phyloP scores from a whole-genome alignment of 1,140 invertebrate genomes.

The Sycophaga agraensis region DNA sequence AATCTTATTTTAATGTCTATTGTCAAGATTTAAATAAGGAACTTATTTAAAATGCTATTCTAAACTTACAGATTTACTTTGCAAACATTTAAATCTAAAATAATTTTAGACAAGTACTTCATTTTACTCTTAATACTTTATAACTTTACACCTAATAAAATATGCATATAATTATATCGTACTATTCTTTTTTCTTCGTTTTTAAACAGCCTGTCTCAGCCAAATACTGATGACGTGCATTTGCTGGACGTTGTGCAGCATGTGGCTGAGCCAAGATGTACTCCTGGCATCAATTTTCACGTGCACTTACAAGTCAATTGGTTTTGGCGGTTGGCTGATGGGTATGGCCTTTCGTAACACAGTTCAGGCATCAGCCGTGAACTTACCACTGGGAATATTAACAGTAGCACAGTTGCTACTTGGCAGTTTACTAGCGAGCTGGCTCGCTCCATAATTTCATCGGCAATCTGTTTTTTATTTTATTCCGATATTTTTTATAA shows the following conservation, averaged over 20 bases:
- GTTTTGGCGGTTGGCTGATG: slow-evolving; percentile 50
- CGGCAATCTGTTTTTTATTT: too few species aligned
- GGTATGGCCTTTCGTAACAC: slow-evolving; percentile 45
- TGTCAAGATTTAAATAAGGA: too few species aligned
- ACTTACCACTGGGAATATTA: slow-evolving; percentile 49
- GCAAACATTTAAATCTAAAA: too few species aligned
- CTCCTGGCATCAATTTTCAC: slow-evolving; percentile 49
- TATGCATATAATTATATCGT: slow-evolving; percentile 19
- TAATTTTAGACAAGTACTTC: too few species aligned
- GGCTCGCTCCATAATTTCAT: slow-evolving; percentile 38
- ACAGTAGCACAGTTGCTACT: slow-evolving; percentile 51
- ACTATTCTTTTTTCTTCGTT: slow-evolving; percentile 22
- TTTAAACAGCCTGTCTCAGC: slow-evolving; percentile 42
- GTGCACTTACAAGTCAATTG: slow-evolving; percentile 51
- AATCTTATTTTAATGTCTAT: too few species aligned
- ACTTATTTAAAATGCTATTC: too few species aligned
- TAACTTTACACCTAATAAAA: neutral
- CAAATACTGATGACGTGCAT: slow-evolving; percentile 48
- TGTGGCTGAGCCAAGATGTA: slow-evolving; percentile 46
- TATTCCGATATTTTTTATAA: neutral
- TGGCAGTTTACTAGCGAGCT: slow-evolving; percentile 51
- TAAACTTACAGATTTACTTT: too few species aligned
- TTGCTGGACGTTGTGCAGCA: slow-evolving; percentile 50
- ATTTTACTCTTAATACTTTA: too few species aligned
- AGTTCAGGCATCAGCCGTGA: slow-evolving; percentile 45